Percentiles rank a stretch among this genome's conserved stretches.
Conservation (phyloP, 2,888 invertebrate species). For the Sphaerophoria rueppellii region DNA sequence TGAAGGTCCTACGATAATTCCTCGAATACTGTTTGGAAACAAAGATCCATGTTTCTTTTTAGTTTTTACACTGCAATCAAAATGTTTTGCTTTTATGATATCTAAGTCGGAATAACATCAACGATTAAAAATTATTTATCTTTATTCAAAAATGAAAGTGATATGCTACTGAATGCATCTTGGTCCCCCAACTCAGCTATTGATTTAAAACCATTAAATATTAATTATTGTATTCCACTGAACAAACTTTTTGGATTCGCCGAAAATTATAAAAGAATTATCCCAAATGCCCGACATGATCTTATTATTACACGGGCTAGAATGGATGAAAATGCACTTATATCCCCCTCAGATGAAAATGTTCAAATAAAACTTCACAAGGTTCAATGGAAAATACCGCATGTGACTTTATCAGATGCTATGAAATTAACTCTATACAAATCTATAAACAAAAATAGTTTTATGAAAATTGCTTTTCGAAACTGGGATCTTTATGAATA, state of each 20-base stretch:
- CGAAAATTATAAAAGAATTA: slow-evolving; percentile 71
- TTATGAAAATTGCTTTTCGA: not conserved
- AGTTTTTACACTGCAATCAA: not conserved
- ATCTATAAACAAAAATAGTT: slow-evolving; percentile 8
- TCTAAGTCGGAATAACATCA: not conserved
- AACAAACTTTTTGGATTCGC: slow-evolving; percentile 54
- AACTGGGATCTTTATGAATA: slow-evolving; percentile 13
- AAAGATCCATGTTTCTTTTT: not conserved
- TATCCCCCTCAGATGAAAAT: no score
- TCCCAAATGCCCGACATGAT: slow-evolving; percentile 35
- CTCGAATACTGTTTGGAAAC: not conserved
- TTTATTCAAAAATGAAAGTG: no score
- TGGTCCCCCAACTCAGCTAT: not conserved
- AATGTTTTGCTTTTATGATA: not conserved
- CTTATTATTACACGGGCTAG: no score
- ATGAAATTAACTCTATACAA: not conserved
- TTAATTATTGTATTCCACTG: slow-evolving; percentile 8
- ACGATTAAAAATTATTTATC: not conserved
- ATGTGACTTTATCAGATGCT: not conserved
- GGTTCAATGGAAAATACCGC: slow-evolving; percentile 2
- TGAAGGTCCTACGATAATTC: not conserved
- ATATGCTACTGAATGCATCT: not conserved
- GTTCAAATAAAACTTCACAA: no score
- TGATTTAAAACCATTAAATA: not conserved
- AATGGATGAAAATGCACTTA: no score